Percentiles rank a stretch among this genome's conserved stretches.
Conservation (phyloP, 2,113 vertebrate species). For the Vombatus ursinus region DNA sequence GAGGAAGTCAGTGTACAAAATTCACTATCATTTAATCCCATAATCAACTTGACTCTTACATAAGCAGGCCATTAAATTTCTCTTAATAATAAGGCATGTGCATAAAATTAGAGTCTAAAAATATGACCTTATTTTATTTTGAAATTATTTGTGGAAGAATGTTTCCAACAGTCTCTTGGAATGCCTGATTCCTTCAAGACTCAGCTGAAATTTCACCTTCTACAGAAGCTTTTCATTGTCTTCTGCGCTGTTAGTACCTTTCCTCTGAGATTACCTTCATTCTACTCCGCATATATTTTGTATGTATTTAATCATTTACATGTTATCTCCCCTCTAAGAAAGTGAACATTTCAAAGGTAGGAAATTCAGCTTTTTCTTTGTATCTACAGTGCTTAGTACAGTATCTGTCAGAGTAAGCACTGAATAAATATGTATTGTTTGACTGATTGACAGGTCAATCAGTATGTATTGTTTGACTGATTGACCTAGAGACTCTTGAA, state of each 20-base stretch:
- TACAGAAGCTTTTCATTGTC: background rate
- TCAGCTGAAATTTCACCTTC: background rate
- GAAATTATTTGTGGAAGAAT: background rate
- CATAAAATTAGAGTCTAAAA: background rate
- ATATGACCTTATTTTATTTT: background rate
- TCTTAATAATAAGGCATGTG: background rate
- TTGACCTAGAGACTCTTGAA: background rate
- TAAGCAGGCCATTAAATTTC: background rate
- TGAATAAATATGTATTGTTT: background rate
- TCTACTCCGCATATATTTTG: background rate
- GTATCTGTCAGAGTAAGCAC: no score
- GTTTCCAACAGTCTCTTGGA: background rate
- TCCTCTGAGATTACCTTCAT: background rate
- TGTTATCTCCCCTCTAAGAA: background rate
- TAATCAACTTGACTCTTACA: background rate
- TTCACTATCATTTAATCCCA: background rate
- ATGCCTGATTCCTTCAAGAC: background rate
- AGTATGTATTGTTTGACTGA: background rate
- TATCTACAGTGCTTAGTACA: no score
- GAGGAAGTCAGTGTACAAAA: background rate
- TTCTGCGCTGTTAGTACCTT: background rate
- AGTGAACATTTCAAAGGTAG: background rate
- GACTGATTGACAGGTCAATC: background rate
- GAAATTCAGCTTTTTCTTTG: background rate
- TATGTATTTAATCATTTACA: background rate